phyloP scores from a whole-genome alignment of 2,113 vertebrate genomes.

The Oreotrochilus melanogaster region DNA sequence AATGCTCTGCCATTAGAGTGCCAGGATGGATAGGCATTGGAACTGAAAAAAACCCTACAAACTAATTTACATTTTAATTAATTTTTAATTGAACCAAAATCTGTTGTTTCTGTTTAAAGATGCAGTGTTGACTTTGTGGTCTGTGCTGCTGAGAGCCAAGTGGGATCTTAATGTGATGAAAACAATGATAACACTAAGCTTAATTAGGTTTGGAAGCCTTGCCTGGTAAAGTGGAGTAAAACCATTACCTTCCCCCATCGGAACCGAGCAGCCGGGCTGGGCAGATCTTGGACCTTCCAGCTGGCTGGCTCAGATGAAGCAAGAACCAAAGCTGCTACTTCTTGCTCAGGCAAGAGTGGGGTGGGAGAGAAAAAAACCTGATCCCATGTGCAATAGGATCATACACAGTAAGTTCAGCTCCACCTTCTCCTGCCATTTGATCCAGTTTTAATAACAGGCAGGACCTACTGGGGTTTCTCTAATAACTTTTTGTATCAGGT shows the following conservation, averaged over 20 bases:
- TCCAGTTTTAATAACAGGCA: background rate
- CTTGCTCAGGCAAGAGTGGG: fast-evolving
- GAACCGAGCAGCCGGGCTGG: background rate
- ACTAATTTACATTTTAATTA: slow-evolving; percentile 88
- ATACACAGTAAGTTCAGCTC: background rate
- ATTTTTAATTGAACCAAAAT: slow-evolving; percentile 89
- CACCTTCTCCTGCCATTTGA: background rate
- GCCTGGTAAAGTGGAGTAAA: slow-evolving; percentile 52
- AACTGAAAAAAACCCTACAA: slow-evolving; percentile 70
- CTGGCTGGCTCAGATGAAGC: background rate
- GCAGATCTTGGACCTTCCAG: background rate
- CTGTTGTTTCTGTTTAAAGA: slow-evolving; percentile 88
- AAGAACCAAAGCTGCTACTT: background rate
- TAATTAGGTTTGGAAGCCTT: slow-evolving; percentile 81
- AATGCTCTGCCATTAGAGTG: slow-evolving; percentile 70
- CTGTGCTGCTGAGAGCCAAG: slow-evolving; percentile 78
- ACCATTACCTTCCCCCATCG: background rate
- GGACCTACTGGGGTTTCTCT: background rate
- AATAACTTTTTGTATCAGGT: background rate
- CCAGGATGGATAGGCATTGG: slow-evolving; percentile 70
- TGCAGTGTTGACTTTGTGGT: slow-evolving; percentile 81
- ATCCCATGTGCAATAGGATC: background rate
- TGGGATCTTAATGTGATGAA: slow-evolving; percentile 82
- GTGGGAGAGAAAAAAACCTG: background rate
- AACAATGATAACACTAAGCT: slow-evolving; percentile 82